Conservation (phyloP, 2,113 vertebrate genomes). For the Eclectus roratus region DNA sequence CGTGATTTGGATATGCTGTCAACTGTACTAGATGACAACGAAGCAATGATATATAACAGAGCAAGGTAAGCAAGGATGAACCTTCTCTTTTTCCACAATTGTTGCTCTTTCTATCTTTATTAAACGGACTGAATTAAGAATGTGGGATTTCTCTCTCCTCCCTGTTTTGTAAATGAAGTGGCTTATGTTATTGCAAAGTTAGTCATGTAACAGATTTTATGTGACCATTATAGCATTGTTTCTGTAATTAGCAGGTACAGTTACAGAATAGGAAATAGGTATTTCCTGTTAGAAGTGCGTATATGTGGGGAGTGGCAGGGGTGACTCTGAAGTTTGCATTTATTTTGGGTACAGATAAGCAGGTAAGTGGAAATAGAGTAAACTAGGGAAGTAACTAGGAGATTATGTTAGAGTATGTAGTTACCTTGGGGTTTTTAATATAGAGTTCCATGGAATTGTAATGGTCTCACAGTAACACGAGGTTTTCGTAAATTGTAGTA, state of each 20-base stretch:
- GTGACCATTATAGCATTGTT: background rate
- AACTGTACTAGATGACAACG: constrained; percentile 91
- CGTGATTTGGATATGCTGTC: constrained; percentile 90
- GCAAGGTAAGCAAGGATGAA: constrained; percentile 81
- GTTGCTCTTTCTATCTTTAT: background rate
- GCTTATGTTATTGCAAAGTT: background rate
- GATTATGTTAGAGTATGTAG: background rate
- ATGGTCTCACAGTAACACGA: background rate
- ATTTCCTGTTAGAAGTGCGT: background rate
- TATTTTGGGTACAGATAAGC: background rate
- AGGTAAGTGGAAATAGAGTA: background rate
- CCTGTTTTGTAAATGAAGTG: background rate
- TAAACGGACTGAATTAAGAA: background rate
- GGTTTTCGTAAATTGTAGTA: background rate
- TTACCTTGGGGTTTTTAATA: background rate
- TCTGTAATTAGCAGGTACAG: background rate
- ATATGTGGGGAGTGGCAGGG: background rate
- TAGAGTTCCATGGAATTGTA: background rate
- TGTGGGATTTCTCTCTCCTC: background rate
- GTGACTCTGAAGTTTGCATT: background rate
- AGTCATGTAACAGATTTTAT: background rate
- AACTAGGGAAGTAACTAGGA: background rate
- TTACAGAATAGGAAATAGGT: background rate
- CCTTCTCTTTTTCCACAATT: background rate
- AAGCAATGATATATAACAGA: constrained; percentile 94